Conservation (phyloP, 2,113 vertebrate species). For the Poeciliopsis prolifica region DNA sequence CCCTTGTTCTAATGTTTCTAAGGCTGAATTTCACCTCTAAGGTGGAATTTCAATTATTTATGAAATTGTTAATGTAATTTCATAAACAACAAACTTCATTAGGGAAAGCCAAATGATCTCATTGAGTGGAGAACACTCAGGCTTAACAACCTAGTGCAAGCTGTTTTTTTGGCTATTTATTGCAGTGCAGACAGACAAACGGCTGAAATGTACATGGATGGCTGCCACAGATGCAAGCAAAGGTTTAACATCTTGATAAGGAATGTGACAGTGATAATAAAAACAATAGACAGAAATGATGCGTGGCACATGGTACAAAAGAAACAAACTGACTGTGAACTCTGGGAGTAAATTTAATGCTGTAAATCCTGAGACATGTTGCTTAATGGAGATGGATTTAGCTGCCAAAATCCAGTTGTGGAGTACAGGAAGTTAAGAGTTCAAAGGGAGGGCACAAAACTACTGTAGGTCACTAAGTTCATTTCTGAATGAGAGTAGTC, state of each 20-base stretch:
- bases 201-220: slow-evolving; percentile 30
- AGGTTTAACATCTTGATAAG: slow-evolving; percentile 21
- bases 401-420: slow-evolving; percentile 68
- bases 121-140: slow-evolving; percentile 45
- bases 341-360: slow-evolving; percentile 43
- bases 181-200: slow-evolving; percentile 49
- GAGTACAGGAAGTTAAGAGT: slow-evolving; percentile 84
- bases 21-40: not conserved
- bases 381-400: slow-evolving; percentile 76
- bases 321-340: slow-evolving; percentile 37
- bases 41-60: slow-evolving; percentile 6
- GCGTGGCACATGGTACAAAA: slow-evolving; percentile 10
- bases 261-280: slow-evolving; percentile 33
- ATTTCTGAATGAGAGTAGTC: slow-evolving; percentile 73
- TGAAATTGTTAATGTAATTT: slow-evolving; percentile 44
- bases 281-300: slow-evolving; percentile 25
- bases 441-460: slow-evolving; percentile 80
- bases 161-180: slow-evolving; percentile 20
- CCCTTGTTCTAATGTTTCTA: not conserved
- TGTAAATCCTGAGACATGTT: slow-evolving; percentile 66
- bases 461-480: slow-evolving; percentile 85
- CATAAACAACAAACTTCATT: slow-evolving; percentile 51
- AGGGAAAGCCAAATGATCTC: slow-evolving; percentile 57
- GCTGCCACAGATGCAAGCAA: not conserved
- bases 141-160: slow-evolving; percentile 33